Evolutionary conservation across 2,888 invertebrate genomes (phyloP).

Genomic region (Sinhomidia bicolor): DNA sequence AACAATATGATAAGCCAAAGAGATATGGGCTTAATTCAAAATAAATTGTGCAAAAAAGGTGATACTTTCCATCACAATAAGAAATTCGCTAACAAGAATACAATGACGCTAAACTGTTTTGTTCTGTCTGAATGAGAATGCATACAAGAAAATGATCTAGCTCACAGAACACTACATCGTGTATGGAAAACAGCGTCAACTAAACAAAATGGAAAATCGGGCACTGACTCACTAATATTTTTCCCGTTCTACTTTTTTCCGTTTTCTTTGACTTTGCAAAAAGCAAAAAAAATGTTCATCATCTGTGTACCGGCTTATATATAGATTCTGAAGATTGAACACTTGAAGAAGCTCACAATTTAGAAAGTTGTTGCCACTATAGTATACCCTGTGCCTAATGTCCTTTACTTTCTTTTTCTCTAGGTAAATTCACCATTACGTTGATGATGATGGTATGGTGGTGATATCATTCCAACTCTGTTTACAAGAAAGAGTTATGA

Average conservation of each 20-base stretch:
- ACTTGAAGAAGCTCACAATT: background rate
- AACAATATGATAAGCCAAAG: background rate
- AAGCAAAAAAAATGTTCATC: constrained; percentile 1
- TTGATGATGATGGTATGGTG: too few species aligned
- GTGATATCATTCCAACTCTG: background rate
- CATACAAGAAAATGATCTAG: background rate
- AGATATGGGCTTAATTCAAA: constrained; percentile 13
- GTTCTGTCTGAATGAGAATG: too few species aligned
- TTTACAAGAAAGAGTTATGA: background rate
- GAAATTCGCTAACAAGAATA: constrained; percentile 21
- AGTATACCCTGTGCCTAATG: constrained; percentile 2
- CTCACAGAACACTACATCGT: too few species aligned
- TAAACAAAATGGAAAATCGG: background rate
- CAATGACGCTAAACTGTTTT: constrained; percentile 9
- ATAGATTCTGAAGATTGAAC: background rate
- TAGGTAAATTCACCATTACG: too few species aligned
- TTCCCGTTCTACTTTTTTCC: background rate
- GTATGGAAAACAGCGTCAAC: background rate
- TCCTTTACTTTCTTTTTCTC: constrained; percentile 12
- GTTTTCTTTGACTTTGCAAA: constrained; percentile 12
- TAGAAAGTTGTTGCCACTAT: background rate
- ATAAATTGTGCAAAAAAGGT: constrained; percentile 34
- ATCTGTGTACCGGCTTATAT: constrained; percentile 27
- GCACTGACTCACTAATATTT: background rate
- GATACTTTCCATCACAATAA: background rate